Conservation (phyloP, 2,888 invertebrate species). For the Hedychridium roseum region DNA sequence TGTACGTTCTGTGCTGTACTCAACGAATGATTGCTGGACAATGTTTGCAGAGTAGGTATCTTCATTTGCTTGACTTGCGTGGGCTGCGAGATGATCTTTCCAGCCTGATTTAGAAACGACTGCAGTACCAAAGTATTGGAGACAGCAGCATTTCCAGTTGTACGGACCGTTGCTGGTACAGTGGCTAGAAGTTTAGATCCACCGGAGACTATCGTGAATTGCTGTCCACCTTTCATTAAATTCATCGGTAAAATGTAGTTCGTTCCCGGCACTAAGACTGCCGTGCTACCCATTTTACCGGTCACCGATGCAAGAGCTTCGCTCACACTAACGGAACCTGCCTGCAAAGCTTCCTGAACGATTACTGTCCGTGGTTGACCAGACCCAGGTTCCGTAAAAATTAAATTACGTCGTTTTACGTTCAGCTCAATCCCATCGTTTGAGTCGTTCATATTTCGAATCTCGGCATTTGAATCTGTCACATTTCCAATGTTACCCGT, state of each 20-base stretch:
- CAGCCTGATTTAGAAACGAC: constrained; percentile 73
- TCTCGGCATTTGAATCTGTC: constrained; percentile 47
- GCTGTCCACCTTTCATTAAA: constrained; percentile 76
- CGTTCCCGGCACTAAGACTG: constrained; percentile 74
- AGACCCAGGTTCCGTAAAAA: constrained; percentile 54
- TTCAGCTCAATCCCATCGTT: constrained; percentile 53
- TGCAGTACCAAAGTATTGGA: constrained; percentile 74
- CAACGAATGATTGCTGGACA: constrained; percentile 40
- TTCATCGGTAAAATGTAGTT: constrained; percentile 78
- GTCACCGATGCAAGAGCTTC: constrained; percentile 72
- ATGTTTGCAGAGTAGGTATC: constrained; percentile 51
- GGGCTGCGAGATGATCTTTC: constrained; percentile 59
- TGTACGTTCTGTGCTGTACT: constrained; percentile 38
- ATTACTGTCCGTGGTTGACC: constrained; percentile 57
- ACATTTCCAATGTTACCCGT: constrained; percentile 17
- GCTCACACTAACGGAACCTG: constrained; percentile 64
- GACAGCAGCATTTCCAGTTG: constrained; percentile 58
- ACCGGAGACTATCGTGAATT: constrained; percentile 77
- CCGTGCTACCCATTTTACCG: constrained; percentile 67
- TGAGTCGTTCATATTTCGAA: constrained; percentile 54
- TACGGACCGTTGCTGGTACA: constrained; percentile 51
- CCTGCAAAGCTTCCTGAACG: constrained; percentile 57
- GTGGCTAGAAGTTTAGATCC: constrained; percentile 68
- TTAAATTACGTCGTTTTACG: constrained; percentile 53
- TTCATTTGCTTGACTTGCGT: constrained; percentile 55